These are phyloP conservation scores for Lepidurus couesii DNA, from an alignment of 1,140 invertebrate genomes.

Conservation along the genomic window DNA sequence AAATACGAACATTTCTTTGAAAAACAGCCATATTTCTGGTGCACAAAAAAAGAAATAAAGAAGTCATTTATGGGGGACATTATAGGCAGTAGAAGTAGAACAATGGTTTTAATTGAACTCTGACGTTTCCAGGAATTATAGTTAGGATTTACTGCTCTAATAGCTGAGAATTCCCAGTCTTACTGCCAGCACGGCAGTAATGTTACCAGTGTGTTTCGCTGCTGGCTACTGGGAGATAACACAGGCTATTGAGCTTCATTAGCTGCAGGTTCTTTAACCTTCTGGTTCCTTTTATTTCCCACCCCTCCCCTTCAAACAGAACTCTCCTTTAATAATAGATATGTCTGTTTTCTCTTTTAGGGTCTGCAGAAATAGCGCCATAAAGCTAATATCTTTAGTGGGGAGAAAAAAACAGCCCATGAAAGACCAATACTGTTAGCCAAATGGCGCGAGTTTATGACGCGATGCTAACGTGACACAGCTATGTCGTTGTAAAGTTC, in stretches of 20 bases:
- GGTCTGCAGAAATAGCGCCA: background rate
- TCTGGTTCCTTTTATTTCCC: background rate
- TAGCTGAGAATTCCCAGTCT: background rate
- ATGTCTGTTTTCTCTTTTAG: background rate
- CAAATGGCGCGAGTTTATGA: background rate
- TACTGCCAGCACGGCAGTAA: background rate
- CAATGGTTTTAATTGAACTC: no score
- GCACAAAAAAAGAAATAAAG: no score
- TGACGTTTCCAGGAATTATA: background rate
- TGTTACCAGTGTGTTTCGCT: background rate
- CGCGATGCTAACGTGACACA: background rate
- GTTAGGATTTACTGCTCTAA: background rate
- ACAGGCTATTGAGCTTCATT: slow-evolving; percentile 1
- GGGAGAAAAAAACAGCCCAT: background rate
- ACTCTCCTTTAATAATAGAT: background rate
- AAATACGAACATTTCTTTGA: no score
- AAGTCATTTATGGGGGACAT: no score
- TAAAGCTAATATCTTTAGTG: background rate
- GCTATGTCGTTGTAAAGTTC: no score
- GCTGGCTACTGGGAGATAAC: slow-evolving; percentile 7
- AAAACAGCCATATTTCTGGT: no score
- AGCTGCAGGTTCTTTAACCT: background rate
- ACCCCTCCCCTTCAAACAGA: background rate
- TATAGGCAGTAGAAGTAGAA: no score
- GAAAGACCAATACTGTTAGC: background rate